These are phyloP conservation scores for Drosophila oshimai DNA, from an alignment of 1,140 invertebrate species.

Conservation along the genomic window DNA sequence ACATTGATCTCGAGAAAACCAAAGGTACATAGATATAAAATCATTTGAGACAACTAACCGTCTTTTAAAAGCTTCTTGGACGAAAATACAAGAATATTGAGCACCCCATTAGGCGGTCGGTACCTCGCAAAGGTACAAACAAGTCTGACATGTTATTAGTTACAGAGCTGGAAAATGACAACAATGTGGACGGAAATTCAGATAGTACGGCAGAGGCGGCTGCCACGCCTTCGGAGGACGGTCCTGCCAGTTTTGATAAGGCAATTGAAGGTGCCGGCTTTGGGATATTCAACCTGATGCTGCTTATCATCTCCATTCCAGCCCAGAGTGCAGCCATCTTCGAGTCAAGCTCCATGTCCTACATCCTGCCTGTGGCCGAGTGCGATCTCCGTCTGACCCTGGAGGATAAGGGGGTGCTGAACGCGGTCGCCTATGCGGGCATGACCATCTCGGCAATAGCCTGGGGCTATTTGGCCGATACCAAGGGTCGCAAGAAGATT, in stretches of 20 bases:
- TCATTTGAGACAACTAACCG: no score
- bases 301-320: conserved; percentile 86
- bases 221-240: conserved; percentile 27
- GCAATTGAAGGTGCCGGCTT: conserved; percentile 85
- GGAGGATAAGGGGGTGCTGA: conserved; percentile 87
- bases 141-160: background rate
- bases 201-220: conserved; percentile 35
- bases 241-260: conserved; percentile 85
- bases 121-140: no score
- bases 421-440: conserved; percentile 88
- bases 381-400: conserved; percentile 87
- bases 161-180: conserved; percentile 8
- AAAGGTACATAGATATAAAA: no score
- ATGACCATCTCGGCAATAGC: conserved; percentile 92
- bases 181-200: conserved; percentile 32
- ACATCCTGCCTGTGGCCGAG: conserved; percentile 87
- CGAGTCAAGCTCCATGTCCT: conserved; percentile 87
- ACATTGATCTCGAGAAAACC: conserved; percentile 24
- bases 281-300: conserved; percentile 87
- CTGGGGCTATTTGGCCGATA: conserved; percentile 92
- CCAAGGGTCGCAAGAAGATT: conserved; percentile 88
- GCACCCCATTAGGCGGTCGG: no score
- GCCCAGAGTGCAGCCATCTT: conserved; percentile 86
- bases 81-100: no score
- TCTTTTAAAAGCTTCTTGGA: no score